A percentile compares a stretch with the other conserved stretches of the same genome.
Conservation (phyloP, 2,888 invertebrate species). For the Oxytorus armatus region DNA sequence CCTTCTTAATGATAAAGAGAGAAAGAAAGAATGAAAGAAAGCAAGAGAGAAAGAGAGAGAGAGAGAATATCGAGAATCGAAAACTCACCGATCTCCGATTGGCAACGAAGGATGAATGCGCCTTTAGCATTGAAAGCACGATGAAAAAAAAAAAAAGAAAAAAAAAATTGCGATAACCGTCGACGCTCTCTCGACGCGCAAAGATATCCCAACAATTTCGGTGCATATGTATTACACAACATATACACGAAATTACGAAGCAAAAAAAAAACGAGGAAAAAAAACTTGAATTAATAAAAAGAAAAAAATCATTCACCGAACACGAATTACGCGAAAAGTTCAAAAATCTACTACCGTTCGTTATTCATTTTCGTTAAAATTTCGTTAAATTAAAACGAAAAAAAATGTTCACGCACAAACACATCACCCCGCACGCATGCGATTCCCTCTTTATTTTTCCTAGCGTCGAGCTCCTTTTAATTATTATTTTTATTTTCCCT, state of each 20-base stretch:
- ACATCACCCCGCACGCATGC: no score
- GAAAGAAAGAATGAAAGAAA: conserved; percentile 43
- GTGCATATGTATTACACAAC: conserved; percentile 47
- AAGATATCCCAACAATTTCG: conserved; percentile 55
- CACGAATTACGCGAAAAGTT: no score
- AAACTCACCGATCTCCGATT: conserved; percentile 60
- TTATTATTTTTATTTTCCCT: background rate
- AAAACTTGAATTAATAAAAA: no score
- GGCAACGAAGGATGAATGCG: conserved; percentile 25
- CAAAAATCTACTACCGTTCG: no score
- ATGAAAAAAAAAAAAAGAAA: conserved; percentile 24
- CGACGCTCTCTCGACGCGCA: conserved; percentile 52
- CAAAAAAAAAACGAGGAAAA: no score
- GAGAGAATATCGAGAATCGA: conserved; percentile 52
- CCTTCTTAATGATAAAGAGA: background rate
- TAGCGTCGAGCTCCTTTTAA: background rate
- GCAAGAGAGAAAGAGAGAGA: conserved; percentile 34
- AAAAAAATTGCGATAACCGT: conserved; percentile 34
- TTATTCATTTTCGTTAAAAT: no score
- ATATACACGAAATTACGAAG: background rate
- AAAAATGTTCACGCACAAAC: no score
- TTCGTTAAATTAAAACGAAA: no score
- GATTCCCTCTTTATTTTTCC: background rate
- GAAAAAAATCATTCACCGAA: no score
- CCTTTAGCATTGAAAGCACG: conserved; percentile 9